Conservation (phyloP, 2,888 invertebrate species). For the Clanis bilineata region DNA sequence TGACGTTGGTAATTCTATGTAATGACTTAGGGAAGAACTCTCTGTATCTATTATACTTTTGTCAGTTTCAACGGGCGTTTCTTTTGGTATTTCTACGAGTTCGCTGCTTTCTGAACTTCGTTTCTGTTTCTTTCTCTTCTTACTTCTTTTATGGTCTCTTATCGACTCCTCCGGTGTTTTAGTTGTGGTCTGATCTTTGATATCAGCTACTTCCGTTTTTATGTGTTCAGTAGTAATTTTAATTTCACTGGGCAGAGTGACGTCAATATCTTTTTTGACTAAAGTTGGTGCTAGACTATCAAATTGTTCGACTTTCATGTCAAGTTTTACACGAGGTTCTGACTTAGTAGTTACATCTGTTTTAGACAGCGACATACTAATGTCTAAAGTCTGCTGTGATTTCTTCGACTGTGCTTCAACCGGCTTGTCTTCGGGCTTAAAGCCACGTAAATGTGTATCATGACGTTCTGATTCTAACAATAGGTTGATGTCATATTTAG, state of each 20-base stretch:
- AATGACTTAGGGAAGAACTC: conserved; percentile 71
- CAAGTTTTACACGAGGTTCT: conserved; percentile 59
- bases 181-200: conserved; percentile 53
- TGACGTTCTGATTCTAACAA: conserved; percentile 63
- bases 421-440: conserved; percentile 27
- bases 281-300: conserved; percentile 47
- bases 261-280: conserved; percentile 66
- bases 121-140: conserved; percentile 85
- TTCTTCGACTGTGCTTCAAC: conserved; percentile 27
- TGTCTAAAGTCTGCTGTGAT: conserved; percentile 55
- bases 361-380: conserved; percentile 62
- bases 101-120: conserved; percentile 56
- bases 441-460: conserved; percentile 46
- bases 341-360: conserved; percentile 39
- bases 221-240: conserved; percentile 47
- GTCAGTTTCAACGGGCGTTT: conserved; percentile 54
- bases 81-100: conserved; percentile 36
- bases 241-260: conserved; percentile 56
- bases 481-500: conserved; percentile 45
- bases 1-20: conserved; percentile 68
- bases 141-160: conserved; percentile 78
- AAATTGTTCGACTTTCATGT: conserved; percentile 59
- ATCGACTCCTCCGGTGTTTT: conserved; percentile 39
- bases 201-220: conserved; percentile 35
- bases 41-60: conserved; percentile 63